A percentile compares a stretch with the other conserved stretches of the same genome.
Conservation (phyloP, 2,113 vertebrate species). For the Callionymus lyra region DNA sequence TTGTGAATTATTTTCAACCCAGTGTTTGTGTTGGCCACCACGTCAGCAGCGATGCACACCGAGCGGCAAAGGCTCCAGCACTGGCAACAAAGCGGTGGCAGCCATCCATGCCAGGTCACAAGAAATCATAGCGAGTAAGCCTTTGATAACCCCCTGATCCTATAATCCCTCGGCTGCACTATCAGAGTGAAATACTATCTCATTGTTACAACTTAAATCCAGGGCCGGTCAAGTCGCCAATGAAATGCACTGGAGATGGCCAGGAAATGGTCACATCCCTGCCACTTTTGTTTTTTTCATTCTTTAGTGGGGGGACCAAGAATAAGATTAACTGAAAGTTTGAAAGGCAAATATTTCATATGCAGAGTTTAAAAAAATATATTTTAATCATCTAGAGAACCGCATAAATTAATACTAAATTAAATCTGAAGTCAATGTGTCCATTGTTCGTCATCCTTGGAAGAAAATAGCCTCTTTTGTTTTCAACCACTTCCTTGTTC, state of each 20-base stretch:
- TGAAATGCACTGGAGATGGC: constrained; percentile 8
- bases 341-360: constrained; percentile 8
- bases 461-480: constrained; percentile 1
- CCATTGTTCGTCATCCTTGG: constrained; percentile 20
- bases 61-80: constrained; percentile 18
- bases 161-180: constrained; percentile 57
- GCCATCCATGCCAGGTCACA: constrained; percentile 43
- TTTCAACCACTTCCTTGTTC: constrained; percentile 9
- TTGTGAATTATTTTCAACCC: too few relatives aligned
- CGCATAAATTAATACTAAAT: constrained; percentile 31
- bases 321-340: constrained; percentile 4
- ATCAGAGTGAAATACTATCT: constrained; percentile 62
- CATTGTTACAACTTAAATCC: constrained; percentile 53
- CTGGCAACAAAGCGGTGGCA: constrained; percentile 40
- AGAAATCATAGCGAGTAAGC: constrained; percentile 60
- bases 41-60: constrained; percentile 9
- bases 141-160: constrained; percentile 68
- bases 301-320: too few relatives aligned
- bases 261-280: constrained; percentile 10
- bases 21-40: too few relatives aligned
- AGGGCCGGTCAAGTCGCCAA: constrained; percentile 21
- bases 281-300: constrained; percentile 7
- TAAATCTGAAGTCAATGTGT: constrained; percentile 12
- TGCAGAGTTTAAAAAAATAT: constrained; percentile 26
- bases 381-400: constrained; percentile 22